Conservation (phyloP, 2,888 invertebrate species). For the Polydesmus complanatus region DNA sequence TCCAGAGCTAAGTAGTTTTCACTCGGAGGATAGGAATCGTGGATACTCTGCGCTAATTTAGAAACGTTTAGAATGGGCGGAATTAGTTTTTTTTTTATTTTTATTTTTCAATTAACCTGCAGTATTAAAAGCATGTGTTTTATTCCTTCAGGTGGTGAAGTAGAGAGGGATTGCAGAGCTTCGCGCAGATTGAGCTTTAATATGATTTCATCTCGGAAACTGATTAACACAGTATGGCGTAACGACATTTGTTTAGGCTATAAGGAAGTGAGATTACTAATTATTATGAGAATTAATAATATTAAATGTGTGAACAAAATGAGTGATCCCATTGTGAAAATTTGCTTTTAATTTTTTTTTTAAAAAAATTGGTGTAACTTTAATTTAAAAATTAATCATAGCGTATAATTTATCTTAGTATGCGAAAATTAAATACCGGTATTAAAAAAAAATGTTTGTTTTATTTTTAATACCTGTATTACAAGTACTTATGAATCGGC, state of each 20-base stretch:
- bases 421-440: too few species aligned
- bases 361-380: too few species aligned
- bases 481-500: too few species aligned
- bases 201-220: constrained; percentile 18
- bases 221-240: constrained; percentile 14
- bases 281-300: too few species aligned
- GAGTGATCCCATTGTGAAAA: too few species aligned
- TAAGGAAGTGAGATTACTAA: not conserved
- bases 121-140: constrained; percentile 20
- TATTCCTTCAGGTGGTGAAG: constrained; percentile 11
- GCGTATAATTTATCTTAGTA: too few species aligned
- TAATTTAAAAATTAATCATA: too few species aligned
- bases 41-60: constrained; percentile 24
- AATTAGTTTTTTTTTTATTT: not conserved
- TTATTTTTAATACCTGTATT: too few species aligned
- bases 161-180: constrained; percentile 3
- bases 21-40: constrained; percentile 27
- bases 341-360: too few species aligned
- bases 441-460: too few species aligned
- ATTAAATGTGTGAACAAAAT: too few species aligned
- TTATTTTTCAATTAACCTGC: constrained; percentile 16
- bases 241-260: constrained; percentile 19
- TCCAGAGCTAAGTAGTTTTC: constrained; percentile 29
- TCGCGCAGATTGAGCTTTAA: constrained; percentile 13
- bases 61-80: not conserved